Percentiles rank a stretch among this genome's conserved stretches.
phyloP scores from a whole-genome alignment of 2,888 invertebrate species.

The Melinopterus prodromus region DNA sequence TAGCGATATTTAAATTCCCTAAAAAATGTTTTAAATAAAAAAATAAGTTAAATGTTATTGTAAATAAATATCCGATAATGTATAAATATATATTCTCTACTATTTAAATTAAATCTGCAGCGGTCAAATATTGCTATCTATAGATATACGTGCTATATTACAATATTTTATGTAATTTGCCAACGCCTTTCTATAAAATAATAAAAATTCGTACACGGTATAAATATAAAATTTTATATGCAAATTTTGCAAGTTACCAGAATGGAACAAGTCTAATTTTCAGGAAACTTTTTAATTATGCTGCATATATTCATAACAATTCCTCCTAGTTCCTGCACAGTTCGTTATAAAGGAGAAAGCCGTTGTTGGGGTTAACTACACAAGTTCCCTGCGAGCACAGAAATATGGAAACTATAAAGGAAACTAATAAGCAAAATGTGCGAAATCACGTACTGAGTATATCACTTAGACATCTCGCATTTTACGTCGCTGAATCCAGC shows the following conservation, averaged over 20 bases:
- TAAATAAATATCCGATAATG: neutral
- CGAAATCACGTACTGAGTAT: neutral
- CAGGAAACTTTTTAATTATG: too few relatives aligned
- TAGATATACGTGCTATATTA: neutral
- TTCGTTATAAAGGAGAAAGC: neutral
- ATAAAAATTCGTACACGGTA: too few relatives aligned
- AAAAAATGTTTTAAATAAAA: neutral
- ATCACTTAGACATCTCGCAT: constrained; percentile 4
- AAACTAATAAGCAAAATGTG: neutral
- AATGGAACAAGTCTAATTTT: too few relatives aligned
- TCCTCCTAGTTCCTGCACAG: neutral
- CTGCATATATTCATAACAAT: too few relatives aligned
- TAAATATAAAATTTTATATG: too few relatives aligned
- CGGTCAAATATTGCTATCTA: neutral
- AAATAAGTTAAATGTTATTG: neutral
- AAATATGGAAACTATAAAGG: constrained; percentile 4
- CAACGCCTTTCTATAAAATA: too few relatives aligned
- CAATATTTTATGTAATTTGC: neutral
- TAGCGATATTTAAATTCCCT: neutral
- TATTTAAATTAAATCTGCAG: neutral
- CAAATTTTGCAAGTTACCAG: too few relatives aligned
- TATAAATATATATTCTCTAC: neutral
- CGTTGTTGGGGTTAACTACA: neutral
- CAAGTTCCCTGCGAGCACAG: neutral
- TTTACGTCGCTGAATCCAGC: neutral